Base-by-base conservation (phyloP, 2,888 invertebrate genomes). In the Melipona bicolor region DNA sequence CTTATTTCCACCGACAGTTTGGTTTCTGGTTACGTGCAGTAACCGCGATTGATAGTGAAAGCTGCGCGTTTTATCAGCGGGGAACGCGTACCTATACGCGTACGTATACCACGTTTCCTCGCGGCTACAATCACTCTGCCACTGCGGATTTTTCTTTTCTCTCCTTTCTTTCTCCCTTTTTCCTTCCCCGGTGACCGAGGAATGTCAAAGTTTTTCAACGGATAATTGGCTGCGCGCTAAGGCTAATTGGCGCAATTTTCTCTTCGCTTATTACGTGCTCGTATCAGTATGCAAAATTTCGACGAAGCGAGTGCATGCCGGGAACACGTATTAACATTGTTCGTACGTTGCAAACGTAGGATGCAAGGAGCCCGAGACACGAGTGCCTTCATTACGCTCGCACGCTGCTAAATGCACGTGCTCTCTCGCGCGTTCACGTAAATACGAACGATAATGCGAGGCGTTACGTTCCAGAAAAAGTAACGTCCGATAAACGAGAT, bases 381-480 rank as follows among this genome's bases (percentile, higher is more conserved):
- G 67, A 78, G 68, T 49, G 78, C 68, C 67, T 78, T 68, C 73
- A 68, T 81, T 78, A 69, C 62, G 61, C 71, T 50, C 61, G 76
- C 24, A 50, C 65, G 19, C 32, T 73, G 77, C 59, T 74, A 75
- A 75, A 75, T 84, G 77, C 87, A 86, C 82, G 82, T 82, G 86
- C 61, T 75, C 69, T 32, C 64, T 36, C 69, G 56, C 69, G 56
- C 52, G 56, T 52, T 65, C 68, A 52, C 62, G 76, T 73, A 78
- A 87, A 87, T 69, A 80, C 50, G 69, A 62, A 75, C 69, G 85
- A 87, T 81, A 85, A 87, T 79, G 77, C 75, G 67, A 87, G 69
- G 67, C 84, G 78, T 77, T 69, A 71, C 77, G 78, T 83, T 71
- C 56, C 76, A 27, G 68, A 74, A 78, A 83, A 84, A 83, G 76